Base-by-base conservation (phyloP, 2,888 invertebrate species). In the Drosophila subquinaria region DNA sequence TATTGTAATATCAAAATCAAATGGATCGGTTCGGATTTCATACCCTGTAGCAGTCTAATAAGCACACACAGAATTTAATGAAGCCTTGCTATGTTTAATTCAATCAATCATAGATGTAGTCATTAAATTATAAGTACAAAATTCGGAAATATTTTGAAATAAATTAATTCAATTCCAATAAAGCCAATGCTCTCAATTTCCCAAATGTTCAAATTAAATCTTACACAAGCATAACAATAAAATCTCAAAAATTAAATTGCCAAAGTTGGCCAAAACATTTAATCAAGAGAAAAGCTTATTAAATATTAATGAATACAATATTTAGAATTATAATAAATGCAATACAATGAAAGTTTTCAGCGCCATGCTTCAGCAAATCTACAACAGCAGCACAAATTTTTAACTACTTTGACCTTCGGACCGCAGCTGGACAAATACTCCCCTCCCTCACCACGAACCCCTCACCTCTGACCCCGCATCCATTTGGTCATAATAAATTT, bases 401-500 rank as follows among this genome's bases (percentile, higher is more conserved):
- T 83, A 86, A 84, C 84, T 82, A 76, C 77, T 80, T 80, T 84
- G 84, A 84, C 84, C 84, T 84, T 84, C 76, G 73, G 48, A 66
- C 68, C 60, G 63, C 59, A 69, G 52, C 71, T 74, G 77, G 77
- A 72, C 75, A 60, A 56, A 38, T 51, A 4, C 4, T 20, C 23
- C 15, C 2, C 43, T 3, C 8, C 30, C 17, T 15, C 1, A 38
- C 1, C 8, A 17, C n/a, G n/a, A n/a, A n/a, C n/a, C 23, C 15
- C 9, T 10, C 43, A 13, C 60, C 10, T 8, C 20, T 23, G 9
- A 5, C 17, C 1, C 17, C 30, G 9, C 13, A 20, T 17, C 20
- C 13, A 27, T 55, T 79, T 48, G 75, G 71, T 71, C 77, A 78
- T 86, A 84, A 84, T 86, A 84, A 86, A 84, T 84, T 86, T 76